Evolutionary conservation across 1,140 invertebrate genomes (phyloP).

Genomic region (Nixonia krombeini): DNA sequence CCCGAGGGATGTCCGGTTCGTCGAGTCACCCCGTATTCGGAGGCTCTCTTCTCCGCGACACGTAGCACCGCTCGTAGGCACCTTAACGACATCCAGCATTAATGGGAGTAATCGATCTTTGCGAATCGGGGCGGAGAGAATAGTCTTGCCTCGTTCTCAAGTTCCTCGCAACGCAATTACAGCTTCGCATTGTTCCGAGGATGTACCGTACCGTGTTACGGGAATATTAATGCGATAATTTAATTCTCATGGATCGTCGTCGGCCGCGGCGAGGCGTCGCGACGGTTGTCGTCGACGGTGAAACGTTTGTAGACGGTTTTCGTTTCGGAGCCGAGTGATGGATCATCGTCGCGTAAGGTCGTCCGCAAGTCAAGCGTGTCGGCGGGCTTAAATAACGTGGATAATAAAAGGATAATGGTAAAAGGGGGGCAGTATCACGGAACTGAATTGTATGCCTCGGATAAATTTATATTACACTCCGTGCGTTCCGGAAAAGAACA

Average conservation of each 20-base stretch:
- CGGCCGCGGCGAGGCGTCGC: no score
- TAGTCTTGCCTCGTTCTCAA: background rate
- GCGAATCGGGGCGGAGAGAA: background rate
- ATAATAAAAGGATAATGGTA: constrained; percentile 48
- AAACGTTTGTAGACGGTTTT: no score
- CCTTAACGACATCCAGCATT: constrained; percentile 18
- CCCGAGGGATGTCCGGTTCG: constrained; percentile 31
- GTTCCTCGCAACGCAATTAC: no score
- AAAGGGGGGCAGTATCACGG: constrained; percentile 33
- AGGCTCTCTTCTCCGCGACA: constrained; percentile 22
- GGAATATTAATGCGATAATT: no score
- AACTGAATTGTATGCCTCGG: constrained; percentile 30
- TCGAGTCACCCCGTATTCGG: constrained; percentile 27
- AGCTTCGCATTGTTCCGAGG: no score
- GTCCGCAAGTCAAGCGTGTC: constrained; percentile 45
- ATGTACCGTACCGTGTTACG: constrained; percentile 9
- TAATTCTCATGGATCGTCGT: no score
- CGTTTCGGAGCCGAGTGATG: constrained; percentile 17
- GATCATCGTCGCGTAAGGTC: constrained; percentile 43
- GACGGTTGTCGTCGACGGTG: no score
- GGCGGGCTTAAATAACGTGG: constrained; percentile 39
- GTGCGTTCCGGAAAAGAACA: constrained; percentile 42
- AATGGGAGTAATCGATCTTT: constrained; percentile 30
- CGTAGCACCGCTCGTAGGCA: constrained; percentile 16
- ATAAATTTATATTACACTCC: constrained; percentile 46